These are phyloP conservation scores for Danio aesculapii DNA, from an alignment of 2,797 vertebrate species.

Conservation along the genomic window DNA sequence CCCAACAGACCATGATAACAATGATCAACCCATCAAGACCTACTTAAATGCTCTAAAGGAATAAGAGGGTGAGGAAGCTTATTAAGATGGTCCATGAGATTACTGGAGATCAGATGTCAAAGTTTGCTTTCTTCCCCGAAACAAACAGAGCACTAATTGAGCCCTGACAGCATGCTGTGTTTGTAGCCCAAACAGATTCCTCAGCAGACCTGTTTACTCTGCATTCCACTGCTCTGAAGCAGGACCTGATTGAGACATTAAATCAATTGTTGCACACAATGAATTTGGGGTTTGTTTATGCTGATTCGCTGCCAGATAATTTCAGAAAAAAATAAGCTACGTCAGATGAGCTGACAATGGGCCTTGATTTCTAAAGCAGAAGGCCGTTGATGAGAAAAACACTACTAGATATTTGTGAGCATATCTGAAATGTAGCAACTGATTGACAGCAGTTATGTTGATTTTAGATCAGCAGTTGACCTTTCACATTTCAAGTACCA, in stretches of 20 bases:
- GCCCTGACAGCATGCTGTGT: conserved; percentile 60
- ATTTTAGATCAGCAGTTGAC: neutral
- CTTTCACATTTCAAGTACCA: neutral
- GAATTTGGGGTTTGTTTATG: conserved; percentile 10
- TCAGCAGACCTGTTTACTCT: conserved; percentile 21
- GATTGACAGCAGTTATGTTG: neutral
- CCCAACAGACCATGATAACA: conserved; percentile 24
- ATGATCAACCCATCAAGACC: conserved; percentile 35
- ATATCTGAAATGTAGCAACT: neutral
- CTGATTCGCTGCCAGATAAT: neutral
- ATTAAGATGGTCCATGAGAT: conserved; percentile 55
- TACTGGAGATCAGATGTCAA: conserved; percentile 61
- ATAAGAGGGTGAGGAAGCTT: conserved; percentile 40
- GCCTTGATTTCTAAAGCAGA: neutral
- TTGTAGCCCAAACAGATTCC: conserved; percentile 61
- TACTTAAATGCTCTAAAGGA: conserved; percentile 40
- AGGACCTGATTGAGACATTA: conserved; percentile 26
- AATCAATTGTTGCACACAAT: neutral
- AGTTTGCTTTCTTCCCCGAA: conserved; percentile 62
- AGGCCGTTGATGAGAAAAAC: neutral
- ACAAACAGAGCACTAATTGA: conserved; percentile 65
- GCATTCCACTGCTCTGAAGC: conserved; percentile 50
- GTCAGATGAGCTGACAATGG: neutral
- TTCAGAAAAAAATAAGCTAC: neutral
- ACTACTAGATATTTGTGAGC: neutral